Base-by-base conservation (phyloP, 2,888 invertebrate species). In the Papilio protenor region DNA sequence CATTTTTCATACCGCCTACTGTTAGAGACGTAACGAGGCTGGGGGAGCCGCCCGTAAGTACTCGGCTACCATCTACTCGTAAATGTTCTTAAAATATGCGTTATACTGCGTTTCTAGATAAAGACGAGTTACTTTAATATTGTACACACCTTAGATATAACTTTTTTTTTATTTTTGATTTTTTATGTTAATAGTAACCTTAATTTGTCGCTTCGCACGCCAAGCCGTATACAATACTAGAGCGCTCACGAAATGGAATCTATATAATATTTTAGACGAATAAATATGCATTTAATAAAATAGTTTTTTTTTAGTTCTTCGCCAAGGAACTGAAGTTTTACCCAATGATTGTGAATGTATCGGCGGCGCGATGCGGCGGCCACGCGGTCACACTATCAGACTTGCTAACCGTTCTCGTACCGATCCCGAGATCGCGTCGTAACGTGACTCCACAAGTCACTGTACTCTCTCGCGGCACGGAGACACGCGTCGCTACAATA, bases 191-290 rank as follows among this genome's bases (percentile, higher is more conserved):
- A 89, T 87, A 87, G 86, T 89, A 88, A 91, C 86, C 90, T 91
- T 92, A 91, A 88, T 92, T 90, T 91, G 92, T 91, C 90, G 92
- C 87, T 88, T 89, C 83, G 88, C 87, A 89, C 85, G 89, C 92
- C 93, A 91, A 93, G 92, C 91, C 92, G 93, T 91, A 92, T 92
- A 93, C 94, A 93, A 93, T 92, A 93, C 91, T 92, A 93, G 90
- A 92, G 92, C 89, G 86, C 87, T 88, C 90, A 90, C 90, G 88
- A 87, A 85, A 90, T 85, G 86, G 83, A 84, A 88, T 85, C 90
- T 90, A 92, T 90, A 90, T 87, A 85, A 87, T 87, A 86, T 89
- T 88, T 90, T 85, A 88, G 84, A 89, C 87, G 87, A 87, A 91
- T 92, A 92, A 91, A 93, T 91, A 91, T 85, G 83, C 61, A 76